Evolutionary conservation across 2,113 vertebrate genomes (phyloP).

Genomic region (Podarcis cretensis): DNA sequence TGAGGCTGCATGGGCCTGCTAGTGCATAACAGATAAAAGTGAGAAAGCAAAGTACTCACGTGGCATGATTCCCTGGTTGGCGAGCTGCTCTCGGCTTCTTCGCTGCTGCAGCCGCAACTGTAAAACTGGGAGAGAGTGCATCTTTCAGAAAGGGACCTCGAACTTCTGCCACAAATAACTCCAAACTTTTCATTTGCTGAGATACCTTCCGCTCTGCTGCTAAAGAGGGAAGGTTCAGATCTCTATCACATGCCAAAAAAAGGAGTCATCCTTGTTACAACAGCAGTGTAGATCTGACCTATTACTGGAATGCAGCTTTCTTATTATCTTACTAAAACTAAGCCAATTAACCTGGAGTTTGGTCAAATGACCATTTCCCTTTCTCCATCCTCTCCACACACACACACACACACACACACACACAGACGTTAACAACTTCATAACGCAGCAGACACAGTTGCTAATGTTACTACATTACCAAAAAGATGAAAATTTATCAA

Average conservation of each 20-base stretch:
- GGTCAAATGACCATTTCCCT: conserved; percentile 4
- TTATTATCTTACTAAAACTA: conserved; percentile 19
- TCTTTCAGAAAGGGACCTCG: conserved; percentile 45
- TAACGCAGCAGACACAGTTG: neutral
- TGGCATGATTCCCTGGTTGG: conserved; percentile 95
- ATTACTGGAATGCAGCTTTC: conserved; percentile 6
- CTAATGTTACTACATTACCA: neutral
- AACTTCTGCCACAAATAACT: neutral
- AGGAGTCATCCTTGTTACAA: neutral
- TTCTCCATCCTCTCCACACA: neutral
- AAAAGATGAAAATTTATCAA: neutral
- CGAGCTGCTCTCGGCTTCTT: conserved; percentile 93
- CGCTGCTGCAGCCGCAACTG: conserved; percentile 99
- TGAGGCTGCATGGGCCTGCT: neutral
- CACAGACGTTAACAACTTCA: neutral
- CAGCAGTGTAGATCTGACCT: neutral
- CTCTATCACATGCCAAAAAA: neutral
- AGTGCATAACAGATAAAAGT: neutral
- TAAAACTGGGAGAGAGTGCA: conserved; percentile 84
- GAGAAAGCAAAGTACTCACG: conserved; percentile 84
- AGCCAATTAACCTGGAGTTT: conserved; percentile 6
- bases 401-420: neutral
- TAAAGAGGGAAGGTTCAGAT: neutral
- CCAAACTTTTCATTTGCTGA: neutral
- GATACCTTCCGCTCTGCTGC: neutral